A percentile compares a stretch with the other conserved stretches of the same genome.
Conservation (phyloP, 2,888 invertebrate species). For the Platynereis dumerilii region DNA sequence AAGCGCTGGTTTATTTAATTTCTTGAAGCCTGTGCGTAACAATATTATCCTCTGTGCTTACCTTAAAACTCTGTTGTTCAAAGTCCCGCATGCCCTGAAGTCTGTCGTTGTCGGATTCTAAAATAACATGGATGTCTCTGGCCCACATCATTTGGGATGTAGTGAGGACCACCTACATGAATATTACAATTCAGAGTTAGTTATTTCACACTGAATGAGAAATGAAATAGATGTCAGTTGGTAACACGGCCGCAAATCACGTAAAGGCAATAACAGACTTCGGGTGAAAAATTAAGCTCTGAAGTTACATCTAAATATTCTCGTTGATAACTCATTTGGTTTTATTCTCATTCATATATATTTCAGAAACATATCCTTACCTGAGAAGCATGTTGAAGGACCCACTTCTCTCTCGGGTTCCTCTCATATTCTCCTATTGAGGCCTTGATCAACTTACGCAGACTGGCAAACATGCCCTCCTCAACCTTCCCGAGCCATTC, state of each 20-base stretch:
- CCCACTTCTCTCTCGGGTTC: conserved; percentile 76
- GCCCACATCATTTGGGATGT: conserved; percentile 93
- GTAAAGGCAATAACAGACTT: too few species aligned
- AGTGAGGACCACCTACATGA: conserved; percentile 83
- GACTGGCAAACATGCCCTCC: conserved; percentile 83
- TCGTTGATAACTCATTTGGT: too few species aligned
- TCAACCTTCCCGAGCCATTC: conserved; percentile 92
- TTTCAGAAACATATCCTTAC: too few species aligned
- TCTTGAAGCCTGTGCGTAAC: too few species aligned
- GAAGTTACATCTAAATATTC: too few species aligned
- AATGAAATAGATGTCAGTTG: too few species aligned
- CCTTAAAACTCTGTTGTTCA: conserved; percentile 73
- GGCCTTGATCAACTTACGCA: conserved; percentile 77
- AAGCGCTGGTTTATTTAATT: too few species aligned
- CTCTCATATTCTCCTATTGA: conserved; percentile 75
- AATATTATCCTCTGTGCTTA: conserved; percentile 44
- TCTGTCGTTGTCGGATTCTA: conserved; percentile 69
- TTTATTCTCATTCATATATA: too few species aligned
- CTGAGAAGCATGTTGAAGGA: conserved; percentile 77
- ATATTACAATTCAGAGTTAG: too few species aligned
- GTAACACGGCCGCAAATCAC: too few species aligned
- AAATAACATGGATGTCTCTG: conserved; percentile 76
- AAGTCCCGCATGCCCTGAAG: conserved; percentile 71
- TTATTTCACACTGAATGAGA: too few species aligned
- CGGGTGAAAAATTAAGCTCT: too few species aligned